Percentiles rank a stretch among this genome's conserved stretches.
phyloP scores from a whole-genome alignment of 2,113 vertebrate genomes.

The Psephotus haematonotus region DNA sequence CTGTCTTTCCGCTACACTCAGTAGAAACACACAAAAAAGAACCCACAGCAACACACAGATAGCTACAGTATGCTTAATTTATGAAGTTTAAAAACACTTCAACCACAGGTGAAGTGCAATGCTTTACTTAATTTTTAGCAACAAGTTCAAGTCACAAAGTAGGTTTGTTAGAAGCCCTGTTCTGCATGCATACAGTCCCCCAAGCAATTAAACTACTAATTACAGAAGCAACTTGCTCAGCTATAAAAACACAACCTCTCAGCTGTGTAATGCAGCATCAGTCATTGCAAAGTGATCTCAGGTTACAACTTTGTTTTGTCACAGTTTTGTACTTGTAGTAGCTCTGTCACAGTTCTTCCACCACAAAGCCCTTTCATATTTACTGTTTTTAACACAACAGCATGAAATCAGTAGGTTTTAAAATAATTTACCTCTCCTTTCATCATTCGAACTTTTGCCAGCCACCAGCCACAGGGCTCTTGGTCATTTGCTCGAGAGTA shows the following conservation, averaged over 20 bases:
- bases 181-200: neutral
- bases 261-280: neutral
- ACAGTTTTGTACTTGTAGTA: neutral
- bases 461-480: slow-evolving; percentile 87
- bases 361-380: neutral
- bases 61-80: neutral
- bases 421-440: slow-evolving; percentile 81
- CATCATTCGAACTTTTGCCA: slow-evolving; percentile 88
- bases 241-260: neutral
- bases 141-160: neutral
- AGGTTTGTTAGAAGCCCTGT: neutral
- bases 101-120: neutral
- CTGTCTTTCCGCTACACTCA: neutral
- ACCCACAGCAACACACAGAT: neutral
- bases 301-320: neutral
- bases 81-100: neutral
- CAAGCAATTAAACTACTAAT: neutral
- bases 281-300: neutral
- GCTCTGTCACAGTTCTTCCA: neutral
- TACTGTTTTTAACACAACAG: neutral
- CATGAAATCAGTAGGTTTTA: neutral
- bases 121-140: neutral
- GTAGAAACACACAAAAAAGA: neutral
- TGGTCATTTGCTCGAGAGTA: slow-evolving; percentile 86
- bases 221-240: neutral